A percentile compares a stretch with the other conserved stretches of the same genome.
Evolutionary conservation across 2,113 vertebrate species (phyloP).

Genomic region (Ammodytes marinus): DNA sequence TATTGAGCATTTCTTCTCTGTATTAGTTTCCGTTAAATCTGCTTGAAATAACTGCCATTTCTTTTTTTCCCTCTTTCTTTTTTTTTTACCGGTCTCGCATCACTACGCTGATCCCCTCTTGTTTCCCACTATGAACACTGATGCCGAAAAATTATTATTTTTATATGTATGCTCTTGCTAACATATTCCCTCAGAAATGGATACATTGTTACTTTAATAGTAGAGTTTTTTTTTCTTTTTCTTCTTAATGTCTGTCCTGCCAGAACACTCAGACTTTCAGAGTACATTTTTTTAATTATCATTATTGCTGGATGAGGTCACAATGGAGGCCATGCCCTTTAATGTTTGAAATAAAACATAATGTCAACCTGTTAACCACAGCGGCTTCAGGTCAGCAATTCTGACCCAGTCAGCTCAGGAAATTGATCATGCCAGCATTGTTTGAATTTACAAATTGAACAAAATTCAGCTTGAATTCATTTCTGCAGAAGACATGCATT

Average conservation of each 20-base stretch:
- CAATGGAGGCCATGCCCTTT: conserved; percentile 45
- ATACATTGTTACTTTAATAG: conserved; percentile 60
- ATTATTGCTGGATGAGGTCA: conserved; percentile 42
- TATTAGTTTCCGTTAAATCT: conserved; percentile 46
- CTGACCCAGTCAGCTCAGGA: conserved; percentile 54
- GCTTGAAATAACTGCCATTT: conserved; percentile 16
- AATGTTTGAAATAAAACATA: conserved; percentile 66
- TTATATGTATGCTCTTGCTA: conserved; percentile 64
- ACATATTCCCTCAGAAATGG: conserved; percentile 33
- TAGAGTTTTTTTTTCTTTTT: conserved; percentile 34
- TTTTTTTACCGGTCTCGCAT: conserved; percentile 29
- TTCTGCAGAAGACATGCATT: background rate
- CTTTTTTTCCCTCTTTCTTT: no score
- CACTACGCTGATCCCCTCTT: conserved; percentile 18
- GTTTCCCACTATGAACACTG: conserved; percentile 39
- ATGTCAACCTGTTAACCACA: conserved; percentile 54
- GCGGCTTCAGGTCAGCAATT: conserved; percentile 43
- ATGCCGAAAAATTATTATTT: conserved; percentile 58
- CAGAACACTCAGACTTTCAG: conserved; percentile 46
- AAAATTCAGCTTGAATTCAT: conserved; percentile 27
- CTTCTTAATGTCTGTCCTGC: conserved; percentile 15
- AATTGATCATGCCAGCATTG: conserved; percentile 56
- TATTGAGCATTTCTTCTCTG: conserved; percentile 44
- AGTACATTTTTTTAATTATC: conserved; percentile 24
- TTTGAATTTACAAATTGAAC: conserved; percentile 50